Evolutionary conservation across 2,113 vertebrate species (phyloP).

Genomic region (Tricholaema leucomelas): DNA sequence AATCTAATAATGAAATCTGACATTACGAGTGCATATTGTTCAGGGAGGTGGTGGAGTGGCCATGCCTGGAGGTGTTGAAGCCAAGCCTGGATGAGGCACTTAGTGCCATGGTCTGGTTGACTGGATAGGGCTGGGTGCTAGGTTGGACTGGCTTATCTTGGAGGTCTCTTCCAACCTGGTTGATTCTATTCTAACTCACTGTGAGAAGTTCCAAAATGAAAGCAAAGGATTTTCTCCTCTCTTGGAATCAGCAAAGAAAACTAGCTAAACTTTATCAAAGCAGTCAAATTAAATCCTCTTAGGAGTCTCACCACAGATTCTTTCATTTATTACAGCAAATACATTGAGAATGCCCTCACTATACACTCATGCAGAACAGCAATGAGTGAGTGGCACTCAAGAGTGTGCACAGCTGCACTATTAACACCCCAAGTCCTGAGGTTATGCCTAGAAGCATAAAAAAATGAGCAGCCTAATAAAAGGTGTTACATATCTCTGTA

Average conservation of each 20-base stretch:
- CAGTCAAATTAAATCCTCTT: slow-evolving; percentile 5
- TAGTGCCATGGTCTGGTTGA: too few species aligned
- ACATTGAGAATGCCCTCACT: neutral
- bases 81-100: too few species aligned
- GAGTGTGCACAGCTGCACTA: neutral
- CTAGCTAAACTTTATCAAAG: neutral
- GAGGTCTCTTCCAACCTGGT: too few species aligned
- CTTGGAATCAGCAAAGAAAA: neutral
- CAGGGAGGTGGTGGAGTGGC: too few species aligned
- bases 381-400: neutral
- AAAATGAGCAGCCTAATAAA: neutral
- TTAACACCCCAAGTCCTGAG: neutral
- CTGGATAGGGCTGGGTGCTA: too few species aligned
- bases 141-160: too few species aligned
- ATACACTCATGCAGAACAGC: neutral
- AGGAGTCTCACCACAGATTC: slow-evolving; percentile 20
- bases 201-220: neutral
- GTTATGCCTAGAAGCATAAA: neutral
- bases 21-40: neutral
- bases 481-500: neutral
- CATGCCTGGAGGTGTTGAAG: too few species aligned
- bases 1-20: neutral
- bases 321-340: slow-evolving; percentile 5
- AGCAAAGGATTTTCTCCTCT: neutral
- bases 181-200: too few species aligned